Conservation (phyloP, 2,888 invertebrate species). For the Odontothrips loti region DNA sequence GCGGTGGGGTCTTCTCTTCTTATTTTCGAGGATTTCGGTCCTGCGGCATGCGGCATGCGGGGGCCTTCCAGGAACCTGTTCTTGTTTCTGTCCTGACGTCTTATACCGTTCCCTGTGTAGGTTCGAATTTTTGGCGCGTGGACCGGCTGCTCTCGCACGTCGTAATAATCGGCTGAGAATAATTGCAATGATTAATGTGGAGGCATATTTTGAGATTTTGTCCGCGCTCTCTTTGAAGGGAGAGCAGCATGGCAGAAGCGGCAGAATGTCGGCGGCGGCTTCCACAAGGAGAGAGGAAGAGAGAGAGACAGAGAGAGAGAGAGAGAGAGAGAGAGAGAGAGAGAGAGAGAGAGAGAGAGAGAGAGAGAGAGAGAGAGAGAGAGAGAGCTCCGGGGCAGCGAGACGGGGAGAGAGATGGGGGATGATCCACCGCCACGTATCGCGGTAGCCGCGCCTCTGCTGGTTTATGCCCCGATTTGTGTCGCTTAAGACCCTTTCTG, state of each 20-base stretch:
- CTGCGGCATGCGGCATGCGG: background rate
- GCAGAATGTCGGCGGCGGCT: too few relatives aligned
- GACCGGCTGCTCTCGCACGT: too few relatives aligned
- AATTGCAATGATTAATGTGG: slow-evolving; percentile 3
- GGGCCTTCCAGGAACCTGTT: too few relatives aligned
- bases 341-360: too few relatives aligned
- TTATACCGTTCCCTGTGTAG: too few relatives aligned
- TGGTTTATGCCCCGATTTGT: slow-evolving; percentile 7
- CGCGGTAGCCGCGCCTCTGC: slow-evolving; percentile 6
- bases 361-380: too few relatives aligned
- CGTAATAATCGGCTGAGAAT: background rate
- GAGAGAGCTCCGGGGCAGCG: background rate
- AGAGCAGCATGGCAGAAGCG: background rate
- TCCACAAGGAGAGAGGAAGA: too few relatives aligned
- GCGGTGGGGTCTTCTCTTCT: too few relatives aligned
- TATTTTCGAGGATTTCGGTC: background rate
- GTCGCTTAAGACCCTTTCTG: background rate
- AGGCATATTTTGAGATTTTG: slow-evolving; percentile 16
- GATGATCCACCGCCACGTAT: background rate
- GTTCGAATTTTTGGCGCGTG: too few relatives aligned
- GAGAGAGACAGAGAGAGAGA: too few relatives aligned
- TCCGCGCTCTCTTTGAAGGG: background rate
- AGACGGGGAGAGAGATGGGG: background rate
- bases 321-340: too few relatives aligned
- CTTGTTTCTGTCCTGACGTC: too few relatives aligned